These are phyloP conservation scores for Drosophila ohnishii DNA, from an alignment of 1,140 invertebrate genomes.

Conservation along the genomic window DNA sequence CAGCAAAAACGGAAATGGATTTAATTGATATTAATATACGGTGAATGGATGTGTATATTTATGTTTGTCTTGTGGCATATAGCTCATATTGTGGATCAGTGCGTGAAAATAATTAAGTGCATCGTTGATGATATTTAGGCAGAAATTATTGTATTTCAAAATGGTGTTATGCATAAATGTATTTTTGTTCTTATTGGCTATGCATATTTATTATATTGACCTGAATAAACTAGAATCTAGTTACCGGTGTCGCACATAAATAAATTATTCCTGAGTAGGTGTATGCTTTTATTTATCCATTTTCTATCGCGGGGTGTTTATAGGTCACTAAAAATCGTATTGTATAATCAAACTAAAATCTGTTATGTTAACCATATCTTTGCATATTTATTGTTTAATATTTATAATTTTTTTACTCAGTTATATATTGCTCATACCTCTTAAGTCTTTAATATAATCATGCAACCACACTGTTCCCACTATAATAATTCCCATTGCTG, in stretches of 20 bases:
- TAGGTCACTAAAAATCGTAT: no score
- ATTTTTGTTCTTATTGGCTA: neutral
- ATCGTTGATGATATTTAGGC: neutral
- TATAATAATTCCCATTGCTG: conserved; percentile 18
- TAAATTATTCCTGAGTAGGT: neutral
- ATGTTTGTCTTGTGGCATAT: neutral
- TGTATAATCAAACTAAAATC: neutral
- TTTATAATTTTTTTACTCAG: neutral
- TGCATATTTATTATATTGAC: no score
- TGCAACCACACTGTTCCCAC: conserved; percentile 31
- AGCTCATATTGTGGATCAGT: neutral
- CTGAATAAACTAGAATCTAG: neutral
- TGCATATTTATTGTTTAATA: neutral
- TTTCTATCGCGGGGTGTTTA: neutral
- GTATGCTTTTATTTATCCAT: neutral
- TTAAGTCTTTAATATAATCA: neutral
- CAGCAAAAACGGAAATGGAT: conserved; percentile 7
- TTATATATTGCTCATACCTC: no score
- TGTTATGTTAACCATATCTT: neutral
- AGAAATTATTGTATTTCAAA: no score
- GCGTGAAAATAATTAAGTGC: conserved; percentile 1
- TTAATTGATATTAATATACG: conserved; percentile 17
- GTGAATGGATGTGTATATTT: conserved; percentile 1
- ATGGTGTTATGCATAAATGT: neutral
- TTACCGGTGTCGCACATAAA: neutral